These are phyloP conservation scores for Acrocyrtus sp. DNA, from an alignment of 2,888 invertebrate genomes.

Conservation along the genomic window DNA sequence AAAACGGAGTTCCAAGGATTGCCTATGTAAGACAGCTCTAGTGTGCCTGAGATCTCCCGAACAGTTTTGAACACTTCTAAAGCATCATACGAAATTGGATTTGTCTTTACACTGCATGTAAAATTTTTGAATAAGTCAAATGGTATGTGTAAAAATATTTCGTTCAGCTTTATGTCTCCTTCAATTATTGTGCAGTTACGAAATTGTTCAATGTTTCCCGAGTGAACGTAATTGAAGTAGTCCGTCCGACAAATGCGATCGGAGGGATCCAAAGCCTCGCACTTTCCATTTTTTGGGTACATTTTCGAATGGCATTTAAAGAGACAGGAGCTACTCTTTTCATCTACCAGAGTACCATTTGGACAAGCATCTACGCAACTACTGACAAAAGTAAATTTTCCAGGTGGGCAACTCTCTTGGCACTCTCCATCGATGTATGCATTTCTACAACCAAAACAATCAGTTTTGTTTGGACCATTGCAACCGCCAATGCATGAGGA, in stretches of 20 bases:
- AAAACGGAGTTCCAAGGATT: no score
- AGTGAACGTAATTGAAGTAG: conserved; percentile 77
- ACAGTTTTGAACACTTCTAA: conserved; percentile 91
- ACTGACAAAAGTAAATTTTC: conserved; percentile 96
- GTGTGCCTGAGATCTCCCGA: no score
- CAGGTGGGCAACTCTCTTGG: conserved; percentile 94
- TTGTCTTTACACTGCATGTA: conserved; percentile 81
- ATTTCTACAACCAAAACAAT: conserved; percentile 96
- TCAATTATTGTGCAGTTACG: conserved; percentile 94
- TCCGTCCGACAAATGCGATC: conserved; percentile 78
- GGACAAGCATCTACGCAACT: conserved; percentile 97
- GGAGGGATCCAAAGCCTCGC: no score
- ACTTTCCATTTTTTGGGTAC: no score
- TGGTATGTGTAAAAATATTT: no score
- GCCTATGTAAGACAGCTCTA: no score
- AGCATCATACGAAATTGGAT: conserved; percentile 84
- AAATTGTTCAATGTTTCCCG: conserved; percentile 88
- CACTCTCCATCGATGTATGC: conserved; percentile 97
- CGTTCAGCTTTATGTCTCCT: no score
- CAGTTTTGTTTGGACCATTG: conserved; percentile 90
- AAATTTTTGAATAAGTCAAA: conserved; percentile 81
- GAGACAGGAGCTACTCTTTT: conserved; percentile 74
- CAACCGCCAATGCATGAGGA: conserved; percentile 98
- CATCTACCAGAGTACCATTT: conserved; percentile 90
- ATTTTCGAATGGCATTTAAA: no score